Evolutionary conservation across 2,797 vertebrate genomes (phyloP).

Genomic region (Lacerta agilis): DNA sequence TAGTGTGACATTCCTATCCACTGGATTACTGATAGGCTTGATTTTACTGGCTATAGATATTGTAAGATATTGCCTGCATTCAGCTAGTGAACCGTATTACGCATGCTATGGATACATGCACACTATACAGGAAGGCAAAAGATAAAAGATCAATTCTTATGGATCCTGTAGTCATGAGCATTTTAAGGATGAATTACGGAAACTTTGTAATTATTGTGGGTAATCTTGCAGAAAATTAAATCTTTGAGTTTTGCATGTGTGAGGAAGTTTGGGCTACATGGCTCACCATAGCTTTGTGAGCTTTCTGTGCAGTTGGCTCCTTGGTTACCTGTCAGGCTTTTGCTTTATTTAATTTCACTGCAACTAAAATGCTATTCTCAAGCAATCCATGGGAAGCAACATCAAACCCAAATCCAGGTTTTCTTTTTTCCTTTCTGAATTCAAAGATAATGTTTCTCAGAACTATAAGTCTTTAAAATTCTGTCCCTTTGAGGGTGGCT

Average conservation of each 20-base stretch:
- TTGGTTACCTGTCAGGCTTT: background rate
- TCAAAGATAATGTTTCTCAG: constrained; percentile 20
- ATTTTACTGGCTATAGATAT: constrained; percentile 72
- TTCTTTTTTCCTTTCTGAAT: background rate
- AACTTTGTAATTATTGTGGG: constrained; percentile 94
- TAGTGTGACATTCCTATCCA: constrained; percentile 50
- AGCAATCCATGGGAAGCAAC: background rate
- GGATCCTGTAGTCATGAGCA: constrained; percentile 89
- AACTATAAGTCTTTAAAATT: background rate
- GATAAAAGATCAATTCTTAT: constrained; percentile 87
- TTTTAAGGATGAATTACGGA: constrained; percentile 90
- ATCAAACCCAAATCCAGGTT: background rate
- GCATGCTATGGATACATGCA: background rate
- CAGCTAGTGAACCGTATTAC: constrained; percentile 58
- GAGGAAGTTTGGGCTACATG: constrained; percentile 82
- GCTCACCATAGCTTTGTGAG: constrained; percentile 78
- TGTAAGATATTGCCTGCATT: constrained; percentile 65
- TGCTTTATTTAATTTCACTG: constrained; percentile 13
- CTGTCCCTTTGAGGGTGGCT: constrained; percentile 32
- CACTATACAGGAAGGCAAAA: constrained; percentile 68
- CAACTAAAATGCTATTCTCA: constrained; percentile 19
- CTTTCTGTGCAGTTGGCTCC: background rate
- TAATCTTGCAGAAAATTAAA: constrained; percentile 98
- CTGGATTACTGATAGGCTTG: constrained; percentile 68
- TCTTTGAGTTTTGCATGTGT: constrained; percentile 85